A percentile compares a stretch with the other conserved stretches of the same genome.
These are phyloP conservation scores for Stenotaenia linearis DNA, from an alignment of 2,888 invertebrate genomes.

Conservation along the genomic window DNA sequence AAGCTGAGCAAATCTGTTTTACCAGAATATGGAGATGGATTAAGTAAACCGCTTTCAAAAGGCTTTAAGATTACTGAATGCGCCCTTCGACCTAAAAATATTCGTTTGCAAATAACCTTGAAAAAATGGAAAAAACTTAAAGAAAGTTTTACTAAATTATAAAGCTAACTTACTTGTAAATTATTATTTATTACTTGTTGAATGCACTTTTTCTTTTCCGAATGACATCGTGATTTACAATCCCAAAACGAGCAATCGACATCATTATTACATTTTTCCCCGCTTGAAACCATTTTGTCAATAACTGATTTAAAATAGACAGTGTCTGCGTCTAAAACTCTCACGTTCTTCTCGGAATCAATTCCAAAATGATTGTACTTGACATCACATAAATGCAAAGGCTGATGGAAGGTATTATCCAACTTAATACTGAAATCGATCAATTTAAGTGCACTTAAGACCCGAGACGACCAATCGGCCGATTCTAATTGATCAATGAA, in stretches of 20 bases:
- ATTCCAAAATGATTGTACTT: constrained; percentile 63
- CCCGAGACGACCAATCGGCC: constrained; percentile 39
- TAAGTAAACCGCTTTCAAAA: neutral
- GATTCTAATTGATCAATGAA: constrained; percentile 55
- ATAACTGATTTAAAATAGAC: constrained; percentile 57
- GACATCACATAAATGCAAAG: constrained; percentile 62
- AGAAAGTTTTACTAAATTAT: neutral
- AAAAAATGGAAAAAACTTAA: neutral
- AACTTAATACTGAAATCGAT: constrained; percentile 58
- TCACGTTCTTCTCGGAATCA: constrained; percentile 43
- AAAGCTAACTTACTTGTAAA: constrained; percentile 28
- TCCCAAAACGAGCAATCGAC: constrained; percentile 64
- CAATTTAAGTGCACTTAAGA: constrained; percentile 50
- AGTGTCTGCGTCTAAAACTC: constrained; percentile 60
- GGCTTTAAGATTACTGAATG: neutral
- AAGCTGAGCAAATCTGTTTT: neutral
- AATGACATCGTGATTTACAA: constrained; percentile 57
- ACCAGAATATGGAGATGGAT: neutral
- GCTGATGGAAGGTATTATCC: constrained; percentile 57
- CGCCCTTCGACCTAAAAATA: neutral
- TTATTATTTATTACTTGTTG: constrained; percentile 19
- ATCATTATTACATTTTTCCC: constrained; percentile 53
- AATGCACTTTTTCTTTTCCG: neutral
- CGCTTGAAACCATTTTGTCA: constrained; percentile 51
- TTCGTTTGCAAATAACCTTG: constrained; percentile 11